Base-by-base conservation (phyloP, 2,888 invertebrate genomes). In the Oligia fasciuncula region DNA sequence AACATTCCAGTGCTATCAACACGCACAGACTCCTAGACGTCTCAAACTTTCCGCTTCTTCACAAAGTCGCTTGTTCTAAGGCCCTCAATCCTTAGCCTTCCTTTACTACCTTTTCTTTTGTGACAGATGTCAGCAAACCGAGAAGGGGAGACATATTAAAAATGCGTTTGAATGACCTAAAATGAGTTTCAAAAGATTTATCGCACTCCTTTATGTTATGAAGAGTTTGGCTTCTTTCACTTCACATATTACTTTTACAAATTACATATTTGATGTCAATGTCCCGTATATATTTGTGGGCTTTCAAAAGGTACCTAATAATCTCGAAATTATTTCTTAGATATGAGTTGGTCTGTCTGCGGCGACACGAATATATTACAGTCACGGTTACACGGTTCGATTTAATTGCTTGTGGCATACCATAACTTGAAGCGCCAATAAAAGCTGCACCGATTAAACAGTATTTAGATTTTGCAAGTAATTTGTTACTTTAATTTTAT, bases 91-190 rank as follows among this genome's bases (percentile, higher is more conserved):
- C 87, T 85, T 84, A 87, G 85, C 84, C 88, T 88, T 89, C 85
- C 87, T 90, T 86, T 86, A 86, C 89, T 92, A 92, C 91, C 91
- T 92, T 92, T 92, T 91, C 92, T 93, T 93, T 93, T 92, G 92
- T 93, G 93, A 93, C 93, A 93, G 92, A 93, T 93, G 93, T 94
- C 93, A 93, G 93, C 91, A 90, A 91, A 93, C 90, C 91, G 90
- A 91, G 90, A 91, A 92, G 90, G 91, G 92, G 91, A 91, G 92
- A 90, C 89, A 93, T 93, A 94, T 94, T 94, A 92, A 94, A 93
- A 94, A 94, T 93, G 92, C 92, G 92, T 93, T 93, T 93, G 91
- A 94, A 93, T 93, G 91, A 90, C 92, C 92, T 89, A 90, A 91
- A 92, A 91, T 88, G 89, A 89, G 81, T 86, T 85, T 85, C 80